Base-by-base conservation (phyloP, 2,113 vertebrate species). In the Desmodus rotundus region DNA sequence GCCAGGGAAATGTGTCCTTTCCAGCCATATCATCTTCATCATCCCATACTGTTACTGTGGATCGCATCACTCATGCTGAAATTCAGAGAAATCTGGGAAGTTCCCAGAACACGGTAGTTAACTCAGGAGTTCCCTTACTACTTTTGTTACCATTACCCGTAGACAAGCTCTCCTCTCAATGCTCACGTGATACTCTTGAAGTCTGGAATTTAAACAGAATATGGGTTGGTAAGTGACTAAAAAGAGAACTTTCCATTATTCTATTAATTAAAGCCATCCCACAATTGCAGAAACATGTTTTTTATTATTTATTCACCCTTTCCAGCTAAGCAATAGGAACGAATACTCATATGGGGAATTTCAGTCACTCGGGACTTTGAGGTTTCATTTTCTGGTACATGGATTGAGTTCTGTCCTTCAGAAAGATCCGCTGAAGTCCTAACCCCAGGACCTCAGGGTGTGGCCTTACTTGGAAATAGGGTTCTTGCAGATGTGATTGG, bases 251-350 rank as follows among this genome's bases (percentile, higher is more conserved):
- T 95, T 87, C 81, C 73, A 52, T 82, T 92, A 52, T n/a, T 92
- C 52, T 89, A 67, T 50, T 97, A 96, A 94, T 31, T 22, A 97
- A 74, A 96, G 41, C 72, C 80, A 81, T n/a, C 68, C 95, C 89
- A 87, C 33, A 74, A 38, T 1, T 78, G 20, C 19, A 78, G 91
- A 81, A 70, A 89, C 43, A 73, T 93, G 54, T 93, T 96, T 96
- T 93, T 96, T 88, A 84, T 43, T 87, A 78, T 38, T 93, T 88
- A n/a, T 78, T 95, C 81, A n/a, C 80, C 96, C 76, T 91, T 98
- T 70, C 76, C 68, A 96, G 28, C 52, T 91, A 86, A 87, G 33
- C 22, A 95, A 41, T 50, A 65, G 10, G 14, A 81, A 73, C 63
- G 93, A 93, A n/a, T 31, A 19, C 28, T 80, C 83, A 45, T 2